phyloP scores from a whole-genome alignment of 2,888 invertebrate species.

The Gandaritis pyraliata region DNA sequence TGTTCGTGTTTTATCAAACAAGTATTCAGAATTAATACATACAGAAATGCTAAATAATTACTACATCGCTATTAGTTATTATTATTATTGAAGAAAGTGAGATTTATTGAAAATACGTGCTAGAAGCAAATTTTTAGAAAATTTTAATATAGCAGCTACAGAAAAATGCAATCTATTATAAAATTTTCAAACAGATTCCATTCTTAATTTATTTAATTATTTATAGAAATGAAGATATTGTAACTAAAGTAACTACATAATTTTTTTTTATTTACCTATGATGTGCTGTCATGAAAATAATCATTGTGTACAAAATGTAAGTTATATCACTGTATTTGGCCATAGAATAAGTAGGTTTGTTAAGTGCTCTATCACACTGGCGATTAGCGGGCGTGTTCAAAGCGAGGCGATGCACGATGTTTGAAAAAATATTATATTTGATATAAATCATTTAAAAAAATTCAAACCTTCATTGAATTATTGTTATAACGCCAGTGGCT shows the following conservation, averaged over 20 bases:
- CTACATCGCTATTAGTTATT: constrained; percentile 1
- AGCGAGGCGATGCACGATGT: no score
- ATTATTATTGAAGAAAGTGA: neutral
- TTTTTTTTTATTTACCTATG: neutral
- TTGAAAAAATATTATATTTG: no score
- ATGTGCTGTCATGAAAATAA: neutral
- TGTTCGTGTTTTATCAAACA: no score
- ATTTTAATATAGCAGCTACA: neutral
- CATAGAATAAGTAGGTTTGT: neutral
- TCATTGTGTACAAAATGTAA: no score
- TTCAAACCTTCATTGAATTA: constrained; percentile 65
- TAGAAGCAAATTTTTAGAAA: constrained; percentile 8
- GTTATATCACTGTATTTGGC: no score
- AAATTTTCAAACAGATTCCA: constrained; percentile 6
- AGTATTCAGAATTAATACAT: neutral
- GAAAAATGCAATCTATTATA: neutral
- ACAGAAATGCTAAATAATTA: neutral
- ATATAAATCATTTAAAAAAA: neutral
- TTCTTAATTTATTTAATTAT: constrained; percentile 2
- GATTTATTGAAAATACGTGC: constrained; percentile 1
- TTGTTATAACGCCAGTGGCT: constrained; percentile 73
- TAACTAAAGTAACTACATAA: neutral
- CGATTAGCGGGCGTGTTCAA: no score
- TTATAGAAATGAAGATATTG: neutral
- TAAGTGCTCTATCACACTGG: no score